Conservation (phyloP, 2,888 invertebrate species). For the Cactoblastis cactorum region DNA sequence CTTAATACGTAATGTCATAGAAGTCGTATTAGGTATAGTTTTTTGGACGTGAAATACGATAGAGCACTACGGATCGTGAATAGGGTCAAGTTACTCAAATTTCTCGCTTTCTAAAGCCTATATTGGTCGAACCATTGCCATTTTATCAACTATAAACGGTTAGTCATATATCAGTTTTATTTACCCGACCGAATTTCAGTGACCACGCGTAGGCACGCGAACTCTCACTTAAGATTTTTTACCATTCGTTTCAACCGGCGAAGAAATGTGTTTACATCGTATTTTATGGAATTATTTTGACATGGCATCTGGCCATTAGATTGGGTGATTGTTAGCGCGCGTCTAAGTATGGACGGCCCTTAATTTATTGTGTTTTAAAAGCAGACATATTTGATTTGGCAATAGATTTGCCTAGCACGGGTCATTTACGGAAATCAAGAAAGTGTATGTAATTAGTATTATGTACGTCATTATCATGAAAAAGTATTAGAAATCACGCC, state of each 20-base stretch:
- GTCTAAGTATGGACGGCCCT: conserved; percentile 29
- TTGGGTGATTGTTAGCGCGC: conserved; percentile 60
- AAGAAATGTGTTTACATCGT: conserved; percentile 43
- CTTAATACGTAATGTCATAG: no score
- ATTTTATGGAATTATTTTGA: conserved; percentile 68
- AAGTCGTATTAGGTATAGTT: no score
- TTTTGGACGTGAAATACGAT: no score
- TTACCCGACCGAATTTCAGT: conserved; percentile 48
- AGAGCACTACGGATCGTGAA: no score
- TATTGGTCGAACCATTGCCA: no score
- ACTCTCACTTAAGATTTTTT: conserved; percentile 67
- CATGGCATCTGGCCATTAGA: conserved; percentile 74
- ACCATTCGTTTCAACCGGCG: conserved; percentile 39
- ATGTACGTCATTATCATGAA: background rate
- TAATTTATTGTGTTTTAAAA: conserved; percentile 15
- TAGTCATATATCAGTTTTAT: conserved; percentile 28
- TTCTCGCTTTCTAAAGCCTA: no score
- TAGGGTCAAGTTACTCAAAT: no score
- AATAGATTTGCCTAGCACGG: no score
- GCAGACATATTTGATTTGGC: background rate
- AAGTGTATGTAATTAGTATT: no score
- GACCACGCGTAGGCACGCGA: conserved; percentile 67
- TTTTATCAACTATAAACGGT: conserved; percentile 7
- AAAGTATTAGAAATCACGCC: no score
- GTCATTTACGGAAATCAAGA: no score